Percentiles rank a stretch among this genome's conserved stretches.
Conservation (phyloP, 2,797 vertebrate genomes). For the Cyclopterus lumpus region DNA sequence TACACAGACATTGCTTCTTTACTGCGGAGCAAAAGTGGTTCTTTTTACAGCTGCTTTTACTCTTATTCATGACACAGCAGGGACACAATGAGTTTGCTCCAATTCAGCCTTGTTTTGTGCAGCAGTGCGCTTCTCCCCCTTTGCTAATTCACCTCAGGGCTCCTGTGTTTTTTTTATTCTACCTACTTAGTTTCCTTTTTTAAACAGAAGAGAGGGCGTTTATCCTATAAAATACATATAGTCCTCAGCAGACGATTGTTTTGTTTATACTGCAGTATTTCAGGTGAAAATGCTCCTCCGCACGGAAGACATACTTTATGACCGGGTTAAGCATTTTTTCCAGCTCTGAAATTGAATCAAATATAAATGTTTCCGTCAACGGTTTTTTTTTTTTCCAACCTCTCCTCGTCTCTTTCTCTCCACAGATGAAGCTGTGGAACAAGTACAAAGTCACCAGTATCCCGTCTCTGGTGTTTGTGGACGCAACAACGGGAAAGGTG, state of each 20-base stretch:
- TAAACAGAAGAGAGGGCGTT: conserved; percentile 37
- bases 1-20: conserved; percentile 14
- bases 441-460: conserved; percentile 99
- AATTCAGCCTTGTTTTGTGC: conserved; percentile 54
- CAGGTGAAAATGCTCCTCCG: conserved; percentile 4
- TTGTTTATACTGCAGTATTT: conserved; percentile 33
- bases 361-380: background rate
- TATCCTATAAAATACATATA: conserved; percentile 35
- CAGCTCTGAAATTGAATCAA: conserved; percentile 20
- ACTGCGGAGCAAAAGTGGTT: background rate
- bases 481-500: conserved; percentile 91
- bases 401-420: conserved; percentile 12
- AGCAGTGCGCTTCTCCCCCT: conserved; percentile 61
- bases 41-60: conserved; percentile 26
- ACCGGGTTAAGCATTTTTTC: background rate
- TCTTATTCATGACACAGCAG: conserved; percentile 39
- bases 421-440: conserved; percentile 98
- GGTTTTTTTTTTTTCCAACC: conserved; percentile 13
- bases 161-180: conserved; percentile 44
- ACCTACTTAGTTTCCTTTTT: conserved; percentile 43
- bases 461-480: conserved; percentile 97
- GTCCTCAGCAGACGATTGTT: conserved; percentile 39
- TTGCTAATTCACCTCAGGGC: conserved; percentile 53
- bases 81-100: conserved; percentile 45
- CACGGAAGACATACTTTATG: conserved; percentile 5